Evolutionary conservation across 2,113 vertebrate genomes (phyloP).

Genomic region (Chaenogobius annularis): DNA sequence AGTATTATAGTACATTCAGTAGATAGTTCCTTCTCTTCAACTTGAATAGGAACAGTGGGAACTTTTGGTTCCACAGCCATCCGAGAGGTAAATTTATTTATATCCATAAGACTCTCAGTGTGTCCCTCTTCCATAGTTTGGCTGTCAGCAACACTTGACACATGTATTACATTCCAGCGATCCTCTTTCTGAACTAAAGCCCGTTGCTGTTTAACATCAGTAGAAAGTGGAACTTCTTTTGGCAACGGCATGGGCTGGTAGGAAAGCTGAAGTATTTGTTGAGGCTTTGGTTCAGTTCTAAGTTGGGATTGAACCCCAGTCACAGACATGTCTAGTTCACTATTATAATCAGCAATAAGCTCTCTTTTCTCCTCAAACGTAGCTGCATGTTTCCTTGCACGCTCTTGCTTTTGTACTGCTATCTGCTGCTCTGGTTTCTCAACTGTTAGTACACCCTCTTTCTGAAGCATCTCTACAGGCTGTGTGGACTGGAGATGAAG

Average conservation of each 20-base stretch:
- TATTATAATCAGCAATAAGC: constrained; percentile 72
- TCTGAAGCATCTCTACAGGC: constrained; percentile 67
- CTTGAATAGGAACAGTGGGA: constrained; percentile 71
- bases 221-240: constrained; percentile 75
- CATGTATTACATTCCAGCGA: constrained; percentile 73
- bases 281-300: constrained; percentile 67
- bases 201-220: constrained; percentile 71
- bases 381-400: constrained; percentile 63
- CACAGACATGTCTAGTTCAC: constrained; percentile 65
- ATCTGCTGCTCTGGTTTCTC: constrained; percentile 70
- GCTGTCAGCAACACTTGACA: constrained; percentile 73
- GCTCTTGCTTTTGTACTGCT: constrained; percentile 78
- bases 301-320: constrained; percentile 60
- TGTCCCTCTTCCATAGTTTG: constrained; percentile 72
- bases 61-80: constrained; percentile 73
- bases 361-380: constrained; percentile 74
- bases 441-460: constrained; percentile 74
- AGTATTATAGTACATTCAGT: constrained; percentile 77
- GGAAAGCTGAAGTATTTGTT: constrained; percentile 70
- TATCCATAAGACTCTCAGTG: constrained; percentile 63
- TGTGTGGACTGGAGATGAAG: constrained; percentile 77
- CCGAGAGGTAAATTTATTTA: constrained; percentile 65
- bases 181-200: constrained; percentile 80
- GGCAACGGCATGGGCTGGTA: constrained; percentile 72
- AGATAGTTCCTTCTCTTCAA: constrained; percentile 70